Evolutionary conservation across 1,140 invertebrate species (phyloP).

Genomic region (Polypedilum pembai): DNA sequence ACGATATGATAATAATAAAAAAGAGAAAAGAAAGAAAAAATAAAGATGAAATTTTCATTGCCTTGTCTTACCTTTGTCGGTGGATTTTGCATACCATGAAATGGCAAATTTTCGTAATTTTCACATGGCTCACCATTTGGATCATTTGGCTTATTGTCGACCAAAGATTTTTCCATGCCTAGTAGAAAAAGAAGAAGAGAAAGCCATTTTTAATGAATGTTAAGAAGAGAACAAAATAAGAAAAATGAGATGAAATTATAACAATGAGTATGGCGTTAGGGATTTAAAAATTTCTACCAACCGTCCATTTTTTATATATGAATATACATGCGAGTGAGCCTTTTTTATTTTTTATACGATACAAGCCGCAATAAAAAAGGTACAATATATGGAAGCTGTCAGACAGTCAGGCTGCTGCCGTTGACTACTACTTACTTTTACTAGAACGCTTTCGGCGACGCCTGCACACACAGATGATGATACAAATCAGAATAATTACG

Average conservation of each 20-base stretch:
- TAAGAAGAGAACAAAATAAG: conserved; percentile 29
- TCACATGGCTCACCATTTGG: conserved; percentile 55
- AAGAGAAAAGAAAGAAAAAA: not conserved
- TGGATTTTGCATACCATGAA: conserved; percentile 82
- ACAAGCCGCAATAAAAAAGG: not conserved
- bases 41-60: too few relatives aligned
- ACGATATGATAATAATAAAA: not conserved
- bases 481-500: conserved; percentile 71
- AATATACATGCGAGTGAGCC: conserved; percentile 36
- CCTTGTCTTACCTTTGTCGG: conserved; percentile 69
- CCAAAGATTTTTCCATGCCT: conserved; percentile 22
- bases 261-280: conserved; percentile 30
- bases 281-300: conserved; percentile 29
- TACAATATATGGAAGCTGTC: too few relatives aligned
- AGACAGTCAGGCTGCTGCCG: too few relatives aligned
- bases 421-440: conserved; percentile 67
- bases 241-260: conserved; percentile 29
- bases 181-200: conserved; percentile 22
- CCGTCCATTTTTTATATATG: not conserved
- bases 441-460: conserved; percentile 62
- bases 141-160: conserved; percentile 36
- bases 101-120: conserved; percentile 82
- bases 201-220: conserved; percentile 29
- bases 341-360: conserved; percentile 32
- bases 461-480: conserved; percentile 73